Evolutionary conservation across 2,888 invertebrate species (phyloP), one percentile per base, ranked within the genome.

Genomic region (Strigamia crassipes): DNA sequence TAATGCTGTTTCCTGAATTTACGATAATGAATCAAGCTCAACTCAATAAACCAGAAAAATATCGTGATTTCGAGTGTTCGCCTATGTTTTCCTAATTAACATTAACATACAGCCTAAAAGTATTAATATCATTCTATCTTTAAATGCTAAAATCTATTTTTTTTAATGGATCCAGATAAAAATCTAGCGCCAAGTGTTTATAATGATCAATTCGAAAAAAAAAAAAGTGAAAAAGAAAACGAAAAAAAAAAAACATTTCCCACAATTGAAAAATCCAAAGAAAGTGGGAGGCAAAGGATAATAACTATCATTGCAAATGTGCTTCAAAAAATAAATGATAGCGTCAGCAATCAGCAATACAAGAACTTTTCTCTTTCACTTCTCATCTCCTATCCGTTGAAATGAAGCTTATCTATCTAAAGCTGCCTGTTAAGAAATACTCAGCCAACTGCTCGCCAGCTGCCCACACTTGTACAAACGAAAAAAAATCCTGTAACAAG

Each of bases 281-380:
- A 51, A 15, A 51, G n/a, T 51, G n/a, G 18, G 18, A 51, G 18
- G 51, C 4, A 51, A 51, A 51, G n/a, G n/a, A n/a, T 51, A 51
- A n/a, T 51, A 51, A 51, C 51, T 51, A 51, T 51, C 51, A 51
- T 51, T 15, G 51, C 51, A 51, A 51, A 51, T 51, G 51, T n/a
- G 51, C 3, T 9, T 51, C 18, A 6, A 51, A 18, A 51, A 51
- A 51, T 51, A 51, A 51, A 51, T 51, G 51, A n/a, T 6, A 13
- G n/a, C 13, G 51, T 51, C 51, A 51, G 51, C 51, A 51, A 51
- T 51, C 51, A 51, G 51, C 51, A 51, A 51, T 51, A 51, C 51
- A 51, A 51, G 18, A 51, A 51, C 15, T 51, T n/a, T 51, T 51
- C 51, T 18, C n/a, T 51, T 51, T 51, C 51, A n/a, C 42, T 10